These are phyloP conservation scores for Gobionotothen gibberifrons DNA, from an alignment of 2,797 vertebrate species.

Conservation along the genomic window DNA sequence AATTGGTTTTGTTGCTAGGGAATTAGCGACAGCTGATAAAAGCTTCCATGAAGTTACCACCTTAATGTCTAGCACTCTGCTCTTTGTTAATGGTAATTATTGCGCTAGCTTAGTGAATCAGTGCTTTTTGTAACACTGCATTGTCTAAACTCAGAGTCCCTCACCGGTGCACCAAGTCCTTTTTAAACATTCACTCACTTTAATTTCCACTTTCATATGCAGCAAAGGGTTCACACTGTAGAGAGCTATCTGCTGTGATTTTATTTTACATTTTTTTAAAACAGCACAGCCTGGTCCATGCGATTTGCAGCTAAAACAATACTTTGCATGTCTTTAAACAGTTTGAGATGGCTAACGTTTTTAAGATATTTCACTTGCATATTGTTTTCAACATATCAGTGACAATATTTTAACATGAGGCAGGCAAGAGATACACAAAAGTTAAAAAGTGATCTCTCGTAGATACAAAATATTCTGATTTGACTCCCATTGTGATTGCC, in stretches of 20 bases:
- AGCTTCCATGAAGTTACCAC: not conserved
- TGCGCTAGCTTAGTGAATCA: not conserved
- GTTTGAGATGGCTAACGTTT: too few species aligned
- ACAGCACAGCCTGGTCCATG: too few species aligned
- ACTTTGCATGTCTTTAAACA: too few species aligned
- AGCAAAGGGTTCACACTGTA: not conserved
- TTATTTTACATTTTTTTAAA: too few species aligned
- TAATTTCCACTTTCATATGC: not conserved
- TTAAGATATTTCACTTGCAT: too few species aligned
- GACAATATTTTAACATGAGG: too few species aligned
- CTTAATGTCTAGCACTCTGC: not conserved
- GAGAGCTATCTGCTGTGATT: too few species aligned
- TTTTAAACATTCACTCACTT: not conserved
- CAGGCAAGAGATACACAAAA: too few species aligned
- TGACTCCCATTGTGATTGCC: not conserved
- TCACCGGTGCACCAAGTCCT: not conserved
- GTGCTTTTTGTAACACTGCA: slow-evolving; percentile 6
- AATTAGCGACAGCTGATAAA: not conserved
- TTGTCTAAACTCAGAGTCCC: slow-evolving; percentile 7
- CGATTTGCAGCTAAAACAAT: too few species aligned
- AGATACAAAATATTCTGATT: not conserved
- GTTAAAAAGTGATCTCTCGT: too few species aligned
- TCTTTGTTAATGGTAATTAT: slow-evolving; percentile 3
- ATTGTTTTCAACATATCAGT: too few species aligned
- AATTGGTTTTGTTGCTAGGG: not conserved